Base-by-base conservation (phyloP, 2,888 invertebrate species). In the Boloria euphrosyne region DNA sequence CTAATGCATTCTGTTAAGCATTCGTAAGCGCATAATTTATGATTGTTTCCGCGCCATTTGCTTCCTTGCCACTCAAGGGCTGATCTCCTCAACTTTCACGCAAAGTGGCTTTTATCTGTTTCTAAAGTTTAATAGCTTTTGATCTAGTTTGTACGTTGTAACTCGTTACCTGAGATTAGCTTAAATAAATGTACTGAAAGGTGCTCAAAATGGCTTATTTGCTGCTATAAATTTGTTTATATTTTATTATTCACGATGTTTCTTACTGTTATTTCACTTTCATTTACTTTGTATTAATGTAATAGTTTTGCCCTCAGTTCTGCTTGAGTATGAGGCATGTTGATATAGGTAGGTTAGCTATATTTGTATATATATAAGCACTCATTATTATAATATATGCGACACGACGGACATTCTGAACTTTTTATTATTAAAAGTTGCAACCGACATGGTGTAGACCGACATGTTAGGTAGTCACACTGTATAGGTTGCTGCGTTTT, bases 31-130 rank as follows among this genome's bases (percentile, higher is more conserved):
- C 71, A 70, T 77, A 80, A 78, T 79, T 77, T 80, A 75, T 72
- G 76, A 78, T 79, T 78, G 76, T 76, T 67, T 73, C 76, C 71
- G 76, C 73, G 65, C 66, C 70, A 75, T 77, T 76, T 71, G 68
- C 65, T 62, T 51, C 16, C 51, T 67, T 55, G 64, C 58, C 72
- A 70, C 54, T 69, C 66, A 46, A 71, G 62, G 72, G 70, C 66
- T 73, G 73, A 68, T 71, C 74, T 69, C 71, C 73, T 62, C 54
- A 74, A 68, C 71, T 68, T 70, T 71, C 70, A 58, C 66, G 61
- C 57, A 60, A 68, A 66, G 66, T 66, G 63, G 60, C 44, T 52
- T 60, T 55, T 62, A 51, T 60, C 68, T 63, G 60, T 60, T 66
- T 51, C 66, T 60, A 61, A 60, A 49, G 55, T 66, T 63, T 66